Evolutionary conservation across 2,113 vertebrate species (phyloP).

Genomic region (Panurus biarmicus): DNA sequence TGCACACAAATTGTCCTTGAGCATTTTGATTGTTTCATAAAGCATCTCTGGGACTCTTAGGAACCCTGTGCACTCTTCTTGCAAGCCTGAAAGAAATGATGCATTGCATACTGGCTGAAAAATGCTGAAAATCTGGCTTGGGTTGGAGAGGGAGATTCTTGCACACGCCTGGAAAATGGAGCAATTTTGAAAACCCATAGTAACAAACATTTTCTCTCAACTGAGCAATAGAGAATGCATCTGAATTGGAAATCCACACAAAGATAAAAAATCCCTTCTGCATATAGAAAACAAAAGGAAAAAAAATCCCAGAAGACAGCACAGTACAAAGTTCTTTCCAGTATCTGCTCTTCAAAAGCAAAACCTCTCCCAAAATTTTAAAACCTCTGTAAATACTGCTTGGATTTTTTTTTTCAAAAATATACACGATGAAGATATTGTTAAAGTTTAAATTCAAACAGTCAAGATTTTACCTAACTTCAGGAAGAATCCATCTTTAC

Average conservation of each 20-base stretch:
- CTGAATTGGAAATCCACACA: not conserved
- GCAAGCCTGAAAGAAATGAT: not conserved
- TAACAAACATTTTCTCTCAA: not conserved
- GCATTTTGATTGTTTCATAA: not conserved
- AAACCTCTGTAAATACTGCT: not conserved
- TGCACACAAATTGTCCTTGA: not conserved
- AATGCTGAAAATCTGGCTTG: not conserved
- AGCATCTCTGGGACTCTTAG: not conserved
- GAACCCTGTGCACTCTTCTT: not conserved
- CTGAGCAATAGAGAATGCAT: not conserved
- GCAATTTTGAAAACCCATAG: slow-evolving; percentile 10
- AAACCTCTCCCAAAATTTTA: not conserved
- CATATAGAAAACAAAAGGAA: not conserved
- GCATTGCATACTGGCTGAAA: not conserved
- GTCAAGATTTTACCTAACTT: not conserved
- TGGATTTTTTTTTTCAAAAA: not conserved
- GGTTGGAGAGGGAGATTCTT: not conserved
- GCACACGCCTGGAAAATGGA: not conserved
- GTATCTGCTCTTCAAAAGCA: not conserved
- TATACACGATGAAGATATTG: not conserved
- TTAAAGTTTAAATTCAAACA: not conserved
- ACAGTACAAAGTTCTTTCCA: not conserved
- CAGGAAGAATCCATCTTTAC: not conserved
- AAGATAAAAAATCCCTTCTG: not conserved
- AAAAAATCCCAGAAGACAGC: not conserved